Evolutionary conservation across 2,113 vertebrate genomes (phyloP).

Genomic region (Cyrtonyx montezumae): DNA sequence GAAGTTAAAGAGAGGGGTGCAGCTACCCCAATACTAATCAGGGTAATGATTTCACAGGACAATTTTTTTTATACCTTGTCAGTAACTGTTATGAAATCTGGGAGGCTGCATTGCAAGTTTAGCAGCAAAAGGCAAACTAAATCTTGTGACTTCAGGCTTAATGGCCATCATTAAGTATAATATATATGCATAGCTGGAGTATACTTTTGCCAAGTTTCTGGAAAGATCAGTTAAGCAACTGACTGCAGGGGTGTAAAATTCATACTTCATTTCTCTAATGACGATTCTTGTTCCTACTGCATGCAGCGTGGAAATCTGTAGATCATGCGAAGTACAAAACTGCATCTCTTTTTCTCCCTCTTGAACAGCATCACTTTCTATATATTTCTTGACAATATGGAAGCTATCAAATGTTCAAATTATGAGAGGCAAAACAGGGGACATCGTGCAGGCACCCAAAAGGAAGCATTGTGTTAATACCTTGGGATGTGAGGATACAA

Average conservation of each 20-base stretch:
- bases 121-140: constrained; percentile 18
- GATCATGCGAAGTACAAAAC: background rate
- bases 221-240: constrained; percentile 51
- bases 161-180: constrained; percentile 38
- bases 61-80: constrained; percentile 43
- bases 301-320: background rate
- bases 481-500: background rate
- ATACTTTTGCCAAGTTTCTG: constrained; percentile 41
- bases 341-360: background rate
- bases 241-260: constrained; percentile 37
- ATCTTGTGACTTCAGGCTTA: constrained; percentile 50
- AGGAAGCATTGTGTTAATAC: background rate
- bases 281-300: constrained; percentile 7
- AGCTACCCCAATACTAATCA: constrained; percentile 22
- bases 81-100: constrained; percentile 36
- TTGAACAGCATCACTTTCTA: background rate
- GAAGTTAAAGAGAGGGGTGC: background rate
- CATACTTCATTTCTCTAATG: constrained; percentile 26
- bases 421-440: background rate
- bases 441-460: background rate
- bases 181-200: constrained; percentile 46
- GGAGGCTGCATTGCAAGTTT: background rate
- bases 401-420: background rate
- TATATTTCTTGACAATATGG: background rate
- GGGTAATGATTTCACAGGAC: constrained; percentile 13